Conservation (phyloP, 53 echinoderm and acorn worm species). For the Arbacia lixula region DNA sequence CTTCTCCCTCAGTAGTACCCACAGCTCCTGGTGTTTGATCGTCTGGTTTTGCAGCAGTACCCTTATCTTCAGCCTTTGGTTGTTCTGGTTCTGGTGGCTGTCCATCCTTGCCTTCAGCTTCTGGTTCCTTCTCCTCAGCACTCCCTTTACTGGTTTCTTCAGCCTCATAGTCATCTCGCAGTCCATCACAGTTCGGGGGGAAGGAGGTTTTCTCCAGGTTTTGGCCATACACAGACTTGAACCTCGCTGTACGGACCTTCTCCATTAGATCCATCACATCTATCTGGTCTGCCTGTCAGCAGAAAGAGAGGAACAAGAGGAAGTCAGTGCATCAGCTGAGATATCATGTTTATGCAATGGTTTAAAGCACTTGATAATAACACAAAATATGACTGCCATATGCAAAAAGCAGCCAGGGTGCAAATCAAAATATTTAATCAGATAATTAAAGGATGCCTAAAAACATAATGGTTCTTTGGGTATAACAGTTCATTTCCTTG, state of each 20-base stretch:
- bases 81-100: neutral
- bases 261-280: conserved; percentile 34
- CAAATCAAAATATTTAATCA: too few relatives aligned
- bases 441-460: too few relatives aligned
- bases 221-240: neutral
- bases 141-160: neutral
- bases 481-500: too few relatives aligned
- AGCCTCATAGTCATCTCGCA: neutral
- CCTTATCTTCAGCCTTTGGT: neutral
- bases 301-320: too few relatives aligned
- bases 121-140: neutral
- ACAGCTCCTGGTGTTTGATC: neutral
- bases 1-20: neutral
- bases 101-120: neutral
- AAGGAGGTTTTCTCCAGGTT: neutral
- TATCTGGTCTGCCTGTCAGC: conserved; percentile 7
- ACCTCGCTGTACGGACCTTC: conserved; percentile 7
- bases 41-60: neutral
- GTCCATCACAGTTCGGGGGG: conserved; percentile 3
- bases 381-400: too few relatives aligned
- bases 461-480: too few relatives aligned
- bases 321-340: too few relatives aligned
- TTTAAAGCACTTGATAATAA: too few relatives aligned
- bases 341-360: too few relatives aligned
- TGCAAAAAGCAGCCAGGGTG: too few relatives aligned